Percentiles rank a stretch among this genome's conserved stretches.
Evolutionary conservation across 2,888 invertebrate genomes (phyloP).

Genomic region (Calameuta idolon): DNA sequence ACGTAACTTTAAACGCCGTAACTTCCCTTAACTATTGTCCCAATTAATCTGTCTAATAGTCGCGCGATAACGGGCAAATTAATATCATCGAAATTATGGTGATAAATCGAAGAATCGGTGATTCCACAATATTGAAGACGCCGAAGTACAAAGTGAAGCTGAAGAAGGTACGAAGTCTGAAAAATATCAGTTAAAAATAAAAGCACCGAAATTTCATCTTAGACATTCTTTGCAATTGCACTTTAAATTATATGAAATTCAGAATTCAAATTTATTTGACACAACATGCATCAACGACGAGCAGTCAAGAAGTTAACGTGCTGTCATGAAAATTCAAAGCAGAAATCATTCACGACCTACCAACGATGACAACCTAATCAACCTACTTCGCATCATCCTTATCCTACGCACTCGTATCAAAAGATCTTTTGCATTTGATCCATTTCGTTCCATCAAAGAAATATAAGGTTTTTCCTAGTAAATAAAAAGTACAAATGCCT

Average conservation of each 20-base stretch:
- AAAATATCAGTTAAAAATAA: not conserved
- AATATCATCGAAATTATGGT: constrained; percentile 29
- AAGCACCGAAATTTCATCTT: too few relatives aligned
- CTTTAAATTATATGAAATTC: too few relatives aligned
- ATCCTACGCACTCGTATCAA: not conserved
- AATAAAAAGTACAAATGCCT: not conserved
- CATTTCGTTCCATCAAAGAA: not conserved
- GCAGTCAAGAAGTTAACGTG: constrained; percentile 3
- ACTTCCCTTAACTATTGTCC: not conserved
- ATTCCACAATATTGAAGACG: constrained; percentile 29
- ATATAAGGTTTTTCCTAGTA: not conserved
- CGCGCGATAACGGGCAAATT: not conserved
- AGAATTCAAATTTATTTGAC: not conserved
- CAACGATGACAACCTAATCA: constrained; percentile 29
- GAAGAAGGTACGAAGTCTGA: constrained; percentile 31
- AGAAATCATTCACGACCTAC: constrained; percentile 27
- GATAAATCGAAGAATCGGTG: constrained; percentile 35
- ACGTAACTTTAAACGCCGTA: not conserved
- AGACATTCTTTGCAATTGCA: too few relatives aligned
- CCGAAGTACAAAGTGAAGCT: constrained; percentile 34
- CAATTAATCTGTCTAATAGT: not conserved
- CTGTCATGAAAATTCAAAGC: constrained; percentile 29
- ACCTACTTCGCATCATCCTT: not conserved
- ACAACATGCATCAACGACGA: constrained; percentile 33
- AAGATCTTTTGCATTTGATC: not conserved